phyloP scores from a whole-genome alignment of 1,140 invertebrate genomes.

The Sinella curviseta region DNA sequence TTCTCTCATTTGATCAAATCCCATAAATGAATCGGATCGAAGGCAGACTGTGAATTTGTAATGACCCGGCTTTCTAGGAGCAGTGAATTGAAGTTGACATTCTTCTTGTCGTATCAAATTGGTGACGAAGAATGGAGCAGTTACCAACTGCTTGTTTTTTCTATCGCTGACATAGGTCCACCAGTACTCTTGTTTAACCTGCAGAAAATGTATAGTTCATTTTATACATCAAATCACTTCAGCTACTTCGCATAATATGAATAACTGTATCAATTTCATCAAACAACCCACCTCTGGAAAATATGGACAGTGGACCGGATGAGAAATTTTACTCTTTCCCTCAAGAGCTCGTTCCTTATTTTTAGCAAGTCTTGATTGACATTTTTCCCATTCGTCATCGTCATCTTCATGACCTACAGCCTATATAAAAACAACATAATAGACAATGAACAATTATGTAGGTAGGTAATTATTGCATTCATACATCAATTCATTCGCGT shows the following conservation, averaged over 20 bases:
- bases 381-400: constrained; percentile 62
- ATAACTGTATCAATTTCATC: not conserved
- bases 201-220: constrained; percentile 48
- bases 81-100: constrained; percentile 92
- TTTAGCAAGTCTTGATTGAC: constrained; percentile 59
- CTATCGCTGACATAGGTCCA: constrained; percentile 97
- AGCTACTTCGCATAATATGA: not conserved
- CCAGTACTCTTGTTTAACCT: constrained; percentile 98
- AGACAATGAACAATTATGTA: not conserved
- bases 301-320: constrained; percentile 92
- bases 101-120: constrained; percentile 76
- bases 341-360: constrained; percentile 82
- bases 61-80: constrained; percentile 85
- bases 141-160: constrained; percentile 84
- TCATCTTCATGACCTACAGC: constrained; percentile 58
- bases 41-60: constrained; percentile 94
- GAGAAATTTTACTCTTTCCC: constrained; percentile 89
- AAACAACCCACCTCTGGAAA: constrained; percentile 78
- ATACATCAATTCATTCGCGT: too few species aligned
- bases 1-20: constrained; percentile 86
- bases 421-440: constrained; percentile 20
- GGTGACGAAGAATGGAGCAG: constrained; percentile 87
- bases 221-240: constrained; percentile 21
- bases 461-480: too few species aligned
- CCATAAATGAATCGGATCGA: constrained; percentile 91